These are phyloP conservation scores for Pygoscelis adeliae DNA, from an alignment of 2,113 vertebrate genomes.

Conservation along the genomic window DNA sequence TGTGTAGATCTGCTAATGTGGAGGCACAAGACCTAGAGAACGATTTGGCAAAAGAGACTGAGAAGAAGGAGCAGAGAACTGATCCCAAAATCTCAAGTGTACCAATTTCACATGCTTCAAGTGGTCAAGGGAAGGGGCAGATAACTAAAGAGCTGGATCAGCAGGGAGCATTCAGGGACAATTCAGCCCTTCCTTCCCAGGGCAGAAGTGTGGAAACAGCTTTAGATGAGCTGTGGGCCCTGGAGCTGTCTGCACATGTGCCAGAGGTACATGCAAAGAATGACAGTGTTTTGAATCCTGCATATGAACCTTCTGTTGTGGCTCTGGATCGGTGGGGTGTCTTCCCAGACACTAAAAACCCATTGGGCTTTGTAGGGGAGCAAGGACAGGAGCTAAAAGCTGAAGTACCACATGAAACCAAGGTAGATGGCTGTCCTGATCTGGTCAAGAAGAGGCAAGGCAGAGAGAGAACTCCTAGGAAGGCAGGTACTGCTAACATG, in stretches of 20 bases:
- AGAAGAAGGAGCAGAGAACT: slow-evolving; percentile 41
- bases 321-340: slow-evolving; percentile 72
- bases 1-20: slow-evolving; percentile 45
- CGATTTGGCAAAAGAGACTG: not conserved
- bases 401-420: not conserved
- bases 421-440: not conserved
- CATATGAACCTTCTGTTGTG: slow-evolving; percentile 59
- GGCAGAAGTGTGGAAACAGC: not conserved
- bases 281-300: not conserved
- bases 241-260: not conserved
- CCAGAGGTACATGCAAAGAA: not conserved
- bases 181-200: not conserved
- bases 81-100: not conserved
- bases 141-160: not conserved
- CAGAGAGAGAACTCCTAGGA: slow-evolving; percentile 46
- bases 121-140: not conserved
- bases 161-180: not conserved
- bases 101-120: slow-evolving; percentile 26
- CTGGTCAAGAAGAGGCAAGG: slow-evolving; percentile 60
- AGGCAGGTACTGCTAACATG: not conserved
- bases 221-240: slow-evolving; percentile 16
- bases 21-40: slow-evolving; percentile 10
- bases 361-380: not conserved
- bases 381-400: not conserved
- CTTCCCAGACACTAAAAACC: slow-evolving; percentile 76